A percentile compares a stretch with the other conserved stretches of the same genome.
Evolutionary conservation across 92 coral and sea anemone species (phyloP).

Genomic region (Umimayanthus chanpuru): DNA sequence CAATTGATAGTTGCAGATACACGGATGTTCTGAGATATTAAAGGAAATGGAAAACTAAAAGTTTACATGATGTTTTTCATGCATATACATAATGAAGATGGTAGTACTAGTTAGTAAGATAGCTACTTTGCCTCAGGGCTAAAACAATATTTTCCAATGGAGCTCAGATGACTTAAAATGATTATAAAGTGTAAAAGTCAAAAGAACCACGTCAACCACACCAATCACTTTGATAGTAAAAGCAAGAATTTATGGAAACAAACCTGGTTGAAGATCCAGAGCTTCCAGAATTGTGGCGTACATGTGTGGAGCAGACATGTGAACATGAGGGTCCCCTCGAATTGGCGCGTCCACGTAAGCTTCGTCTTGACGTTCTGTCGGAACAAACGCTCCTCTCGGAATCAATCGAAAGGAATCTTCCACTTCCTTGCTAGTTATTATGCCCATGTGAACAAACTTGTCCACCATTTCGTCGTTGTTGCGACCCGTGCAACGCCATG

Average conservation of each 20-base stretch:
- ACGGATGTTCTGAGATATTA: no score
- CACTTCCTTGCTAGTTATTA: slow-evolving; percentile 80
- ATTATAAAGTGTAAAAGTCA: no score
- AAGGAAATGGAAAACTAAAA: no score
- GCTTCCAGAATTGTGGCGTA: slow-evolving; percentile 98
- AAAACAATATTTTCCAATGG: no score
- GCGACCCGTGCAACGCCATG: slow-evolving; percentile 93
- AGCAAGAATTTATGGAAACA: not conserved
- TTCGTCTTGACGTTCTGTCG: slow-evolving; percentile 83
- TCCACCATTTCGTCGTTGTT: slow-evolving; percentile 98
- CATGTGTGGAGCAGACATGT: slow-evolving; percentile 98
- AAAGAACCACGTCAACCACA: no score
- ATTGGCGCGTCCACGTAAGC: slow-evolving; percentile 92
- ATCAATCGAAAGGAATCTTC: slow-evolving; percentile 92
- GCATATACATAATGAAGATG: no score
- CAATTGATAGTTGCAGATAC: no score
- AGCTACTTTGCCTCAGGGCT: no score
- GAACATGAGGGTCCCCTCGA: slow-evolving; percentile 93
- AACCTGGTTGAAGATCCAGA: slow-evolving; percentile 90
- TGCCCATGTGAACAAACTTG: slow-evolving; percentile 82
- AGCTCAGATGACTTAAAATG: no score
- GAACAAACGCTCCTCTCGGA: slow-evolving; percentile 94
- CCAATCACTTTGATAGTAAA: no score
- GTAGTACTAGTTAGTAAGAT: no score
- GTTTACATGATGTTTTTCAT: no score